A percentile compares a stretch with the other conserved stretches of the same genome.
Conservation (phyloP, 2,113 vertebrate genomes). For the Irena cyanogastra region DNA sequence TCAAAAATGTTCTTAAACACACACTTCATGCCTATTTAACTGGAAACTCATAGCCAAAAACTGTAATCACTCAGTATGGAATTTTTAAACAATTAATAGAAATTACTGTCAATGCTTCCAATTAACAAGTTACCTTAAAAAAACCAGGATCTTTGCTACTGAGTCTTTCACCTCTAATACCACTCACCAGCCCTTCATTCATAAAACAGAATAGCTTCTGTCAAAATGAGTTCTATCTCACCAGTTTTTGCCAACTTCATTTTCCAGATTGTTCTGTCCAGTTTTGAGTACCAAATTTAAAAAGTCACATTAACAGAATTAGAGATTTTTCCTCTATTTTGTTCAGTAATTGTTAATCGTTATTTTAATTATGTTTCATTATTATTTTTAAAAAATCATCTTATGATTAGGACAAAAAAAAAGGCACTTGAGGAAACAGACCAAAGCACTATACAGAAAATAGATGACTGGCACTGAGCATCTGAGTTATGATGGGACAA, state of each 20-base stretch:
- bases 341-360: not conserved
- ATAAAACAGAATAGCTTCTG: not conserved
- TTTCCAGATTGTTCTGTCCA: not conserved
- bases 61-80: not conserved
- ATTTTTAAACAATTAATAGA: not conserved
- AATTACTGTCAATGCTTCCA: not conserved
- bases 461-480: not conserved
- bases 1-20: conserved; percentile 38
- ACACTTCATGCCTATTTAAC: conserved; percentile 38
- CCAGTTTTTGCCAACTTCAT: not conserved
- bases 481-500: not conserved
- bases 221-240: not conserved
- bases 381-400: too few species aligned
- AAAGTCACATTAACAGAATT: not conserved
- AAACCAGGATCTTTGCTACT: not conserved
- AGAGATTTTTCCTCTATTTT: not conserved
- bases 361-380: too few species aligned
- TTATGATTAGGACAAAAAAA: not conserved
- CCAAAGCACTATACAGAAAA: not conserved
- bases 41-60: conserved; percentile 28
- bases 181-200: not conserved
- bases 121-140: conserved; percentile 11
- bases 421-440: not conserved
- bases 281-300: not conserved
- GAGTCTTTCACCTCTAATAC: not conserved